Evolutionary conservation across 1,140 invertebrate species (phyloP), one percentile per base, ranked within the genome.

Genomic region (Calycopis cecrops): DNA sequence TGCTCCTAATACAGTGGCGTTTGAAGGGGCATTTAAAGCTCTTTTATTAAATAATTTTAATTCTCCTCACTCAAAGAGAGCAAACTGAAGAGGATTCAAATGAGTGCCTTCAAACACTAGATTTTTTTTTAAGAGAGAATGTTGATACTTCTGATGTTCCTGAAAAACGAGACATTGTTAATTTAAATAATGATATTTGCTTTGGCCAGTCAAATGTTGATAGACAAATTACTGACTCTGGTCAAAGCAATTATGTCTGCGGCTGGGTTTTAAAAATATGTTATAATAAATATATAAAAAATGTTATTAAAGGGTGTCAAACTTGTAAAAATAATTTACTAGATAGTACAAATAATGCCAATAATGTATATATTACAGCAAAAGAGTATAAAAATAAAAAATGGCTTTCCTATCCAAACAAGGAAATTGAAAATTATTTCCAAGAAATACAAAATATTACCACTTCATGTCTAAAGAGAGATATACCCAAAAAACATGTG

Each of bases 71-170:
- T 59, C 63, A 17, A 28, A n/a, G 14, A 28, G 47, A 10, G 53
- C 38, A 8, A 60, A 66, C 48, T 37, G 42, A 66, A 57, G 42
- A 44, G 52, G 63, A 62, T 65, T 63, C 28, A 67, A 67, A 63
- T 67, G 69, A 65, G 54, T 72, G 51, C 63, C 77, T 65, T 67
- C 73, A 61, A 59, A 60, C 67, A 9, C 58, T 68, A 33, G 47
- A 47, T 11, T 61, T 57, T 34, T 51, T 38, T 54, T 44, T 44
- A 37, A 47, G 14, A 38, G 35, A 40, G 40, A 8, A 17, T 10
- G 33, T 33, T 28, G 35, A 21, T 48, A 37, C 40, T 56, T 40
- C 47, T 49, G 16, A 40, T 40, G 47, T 35, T 40, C 7, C 21
- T 56, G 17, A 49, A 49, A 18, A 54, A 10, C 44, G 28, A 35